A percentile compares a stretch with the other conserved stretches of the same genome.
These are phyloP conservation scores for Globodera rostochiensis DNA, from an alignment of 1,140 invertebrate genomes.

Conservation along the genomic window DNA sequence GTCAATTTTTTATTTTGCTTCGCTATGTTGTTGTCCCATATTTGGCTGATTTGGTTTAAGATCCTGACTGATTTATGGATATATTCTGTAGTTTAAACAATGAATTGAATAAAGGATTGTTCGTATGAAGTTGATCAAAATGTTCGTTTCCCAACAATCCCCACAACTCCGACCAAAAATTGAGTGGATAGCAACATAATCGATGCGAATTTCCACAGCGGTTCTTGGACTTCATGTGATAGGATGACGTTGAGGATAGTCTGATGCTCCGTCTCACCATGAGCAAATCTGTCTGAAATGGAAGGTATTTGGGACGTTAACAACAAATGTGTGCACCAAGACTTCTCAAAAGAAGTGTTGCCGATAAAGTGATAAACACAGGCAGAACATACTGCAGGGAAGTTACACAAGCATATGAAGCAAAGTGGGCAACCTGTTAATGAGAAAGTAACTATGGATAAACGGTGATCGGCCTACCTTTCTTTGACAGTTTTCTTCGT, in stretches of 20 bases:
- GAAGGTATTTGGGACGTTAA: conserved; percentile 11
- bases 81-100: background rate
- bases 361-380: conserved; percentile 36
- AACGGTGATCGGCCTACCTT: conserved; percentile 27
- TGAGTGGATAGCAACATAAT: background rate
- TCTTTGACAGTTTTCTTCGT: conserved; percentile 24
- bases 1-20: no score
- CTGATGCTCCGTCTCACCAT: background rate
- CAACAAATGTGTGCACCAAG: conserved; percentile 24
- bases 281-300: background rate
- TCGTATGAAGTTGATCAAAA: background rate
- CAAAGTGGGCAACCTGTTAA: conserved; percentile 32
- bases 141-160: background rate
- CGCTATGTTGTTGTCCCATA: no score
- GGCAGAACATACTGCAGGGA: conserved; percentile 41
- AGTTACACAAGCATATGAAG: conserved; percentile 39
- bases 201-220: conserved; percentile 21
- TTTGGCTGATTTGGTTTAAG: no score
- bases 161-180: background rate
- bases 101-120: background rate
- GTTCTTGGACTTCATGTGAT: conserved; percentile 22
- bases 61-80: no score
- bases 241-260: conserved; percentile 10
- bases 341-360: conserved; percentile 26
- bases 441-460: background rate